phyloP scores from a whole-genome alignment of 2,113 vertebrate species.

The Myotis lucifugus region DNA sequence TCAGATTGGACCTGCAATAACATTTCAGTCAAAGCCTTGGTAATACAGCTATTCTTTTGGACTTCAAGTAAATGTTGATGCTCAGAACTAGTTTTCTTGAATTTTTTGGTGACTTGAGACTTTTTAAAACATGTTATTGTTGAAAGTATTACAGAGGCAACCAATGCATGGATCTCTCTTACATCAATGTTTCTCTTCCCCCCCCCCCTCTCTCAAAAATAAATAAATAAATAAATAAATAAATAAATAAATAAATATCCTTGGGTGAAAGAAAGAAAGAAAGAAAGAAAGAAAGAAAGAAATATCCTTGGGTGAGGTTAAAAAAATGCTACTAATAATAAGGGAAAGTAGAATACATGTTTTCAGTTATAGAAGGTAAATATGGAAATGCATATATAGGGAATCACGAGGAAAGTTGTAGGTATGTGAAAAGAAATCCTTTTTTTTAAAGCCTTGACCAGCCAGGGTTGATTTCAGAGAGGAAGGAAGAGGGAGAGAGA shows the following conservation, averaged over 20 bases:
- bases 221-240: no score
- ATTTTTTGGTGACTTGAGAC: not conserved
- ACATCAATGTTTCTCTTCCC: no score
- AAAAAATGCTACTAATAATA: not conserved
- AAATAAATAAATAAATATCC: no score
- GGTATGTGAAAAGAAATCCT: no score
- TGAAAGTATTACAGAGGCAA: no score
- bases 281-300: no score
- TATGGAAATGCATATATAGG: not conserved
- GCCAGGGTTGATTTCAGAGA: no score
- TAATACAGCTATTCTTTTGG: not conserved
- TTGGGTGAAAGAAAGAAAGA: no score
- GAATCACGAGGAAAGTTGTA: not conserved
- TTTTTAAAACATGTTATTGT: not conserved
- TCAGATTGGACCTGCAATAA: not conserved
- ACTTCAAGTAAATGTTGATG: not conserved
- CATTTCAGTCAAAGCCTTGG: not conserved
- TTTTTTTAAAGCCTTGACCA: no score
- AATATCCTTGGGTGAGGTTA: not conserved
- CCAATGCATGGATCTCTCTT: no score
- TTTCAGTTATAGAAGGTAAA: not conserved
- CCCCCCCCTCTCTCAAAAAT: no score
- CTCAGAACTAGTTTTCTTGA: not conserved
- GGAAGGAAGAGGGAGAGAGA: no score
- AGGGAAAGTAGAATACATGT: not conserved